Evolutionary conservation across 2,113 vertebrate genomes (phyloP).

Genomic region (Oncorhynchus mykiss): DNA sequence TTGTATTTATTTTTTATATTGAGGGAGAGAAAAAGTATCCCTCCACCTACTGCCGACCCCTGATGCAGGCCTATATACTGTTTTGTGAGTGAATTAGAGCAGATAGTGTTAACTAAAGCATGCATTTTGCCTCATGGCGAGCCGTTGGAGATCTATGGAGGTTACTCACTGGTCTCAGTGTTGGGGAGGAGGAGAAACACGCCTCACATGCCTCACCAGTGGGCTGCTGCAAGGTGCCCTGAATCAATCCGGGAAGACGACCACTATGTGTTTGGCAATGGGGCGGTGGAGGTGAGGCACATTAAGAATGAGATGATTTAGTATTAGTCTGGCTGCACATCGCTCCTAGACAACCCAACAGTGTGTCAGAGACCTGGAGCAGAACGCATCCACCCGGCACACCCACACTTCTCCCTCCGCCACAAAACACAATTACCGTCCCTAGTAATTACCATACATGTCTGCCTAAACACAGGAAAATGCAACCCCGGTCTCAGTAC

Average conservation of each 20-base stretch:
- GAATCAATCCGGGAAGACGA: neutral
- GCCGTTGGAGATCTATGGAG: no score
- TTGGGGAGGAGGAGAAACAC: no score
- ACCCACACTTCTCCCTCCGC: neutral
- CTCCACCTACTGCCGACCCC: no score
- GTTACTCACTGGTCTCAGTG: no score
- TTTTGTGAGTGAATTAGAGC: no score
- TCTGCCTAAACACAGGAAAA: neutral
- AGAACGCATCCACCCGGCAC: neutral
- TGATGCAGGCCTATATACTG: no score
- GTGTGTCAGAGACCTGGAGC: conserved; percentile 8
- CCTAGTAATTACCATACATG: conserved; percentile 2
- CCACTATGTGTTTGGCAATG: neutral
- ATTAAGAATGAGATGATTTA: conserved; percentile 31
- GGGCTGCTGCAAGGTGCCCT: neutral
- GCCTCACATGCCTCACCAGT: neutral
- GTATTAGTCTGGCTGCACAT: conserved; percentile 26
- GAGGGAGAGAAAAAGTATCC: no score
- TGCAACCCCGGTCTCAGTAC: neutral
- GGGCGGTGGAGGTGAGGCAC: conserved; percentile 1
- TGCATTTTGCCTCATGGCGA: no score
- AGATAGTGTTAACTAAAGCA: no score
- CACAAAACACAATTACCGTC: conserved; percentile 1
- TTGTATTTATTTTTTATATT: no score
- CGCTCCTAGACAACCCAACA: neutral